These are phyloP conservation scores for Conus ventricosus DNA, from an alignment of 1,140 invertebrate species.

Conservation along the genomic window DNA sequence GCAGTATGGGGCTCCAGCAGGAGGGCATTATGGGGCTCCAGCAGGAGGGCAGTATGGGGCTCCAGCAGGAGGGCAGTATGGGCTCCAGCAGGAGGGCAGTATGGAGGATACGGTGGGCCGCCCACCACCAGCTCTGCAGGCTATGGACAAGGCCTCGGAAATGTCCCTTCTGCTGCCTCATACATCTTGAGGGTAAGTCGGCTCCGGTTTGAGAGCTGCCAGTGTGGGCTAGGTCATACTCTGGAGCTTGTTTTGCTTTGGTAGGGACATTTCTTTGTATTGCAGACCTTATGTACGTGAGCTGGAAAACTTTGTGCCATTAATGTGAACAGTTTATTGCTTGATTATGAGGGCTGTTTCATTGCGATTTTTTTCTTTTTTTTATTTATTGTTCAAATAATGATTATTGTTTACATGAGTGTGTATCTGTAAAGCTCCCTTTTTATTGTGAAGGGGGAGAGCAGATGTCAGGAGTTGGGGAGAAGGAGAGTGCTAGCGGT, in stretches of 20 bases:
- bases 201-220: too few relatives aligned
- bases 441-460: too few relatives aligned
- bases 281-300: too few relatives aligned
- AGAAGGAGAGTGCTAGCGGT: too few relatives aligned
- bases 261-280: not conserved
- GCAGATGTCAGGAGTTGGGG: too few relatives aligned
- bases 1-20: constrained; percentile 26
- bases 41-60: constrained; percentile 17
- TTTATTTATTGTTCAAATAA: too few relatives aligned
- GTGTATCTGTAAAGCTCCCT: too few relatives aligned
- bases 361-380: too few relatives aligned
- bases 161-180: constrained; percentile 28
- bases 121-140: not conserved
- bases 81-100: not conserved
- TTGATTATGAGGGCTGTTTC: too few relatives aligned
- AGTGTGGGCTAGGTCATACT: not conserved
- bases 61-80: constrained; percentile 17
- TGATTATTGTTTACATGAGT: too few relatives aligned
- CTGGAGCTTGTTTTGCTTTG: not conserved
- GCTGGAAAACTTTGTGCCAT: too few relatives aligned
- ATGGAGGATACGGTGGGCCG: constrained; percentile 20
- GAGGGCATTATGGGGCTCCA: constrained; percentile 27
- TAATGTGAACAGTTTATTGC: too few relatives aligned
- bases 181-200: constrained; percentile 18
- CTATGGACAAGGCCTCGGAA: constrained; percentile 26